Percentiles rank a stretch among this genome's conserved stretches.
Evolutionary conservation across 64 coral and sea anemone species (phyloP).

Genomic region (Pocillopora damicornis): DNA sequence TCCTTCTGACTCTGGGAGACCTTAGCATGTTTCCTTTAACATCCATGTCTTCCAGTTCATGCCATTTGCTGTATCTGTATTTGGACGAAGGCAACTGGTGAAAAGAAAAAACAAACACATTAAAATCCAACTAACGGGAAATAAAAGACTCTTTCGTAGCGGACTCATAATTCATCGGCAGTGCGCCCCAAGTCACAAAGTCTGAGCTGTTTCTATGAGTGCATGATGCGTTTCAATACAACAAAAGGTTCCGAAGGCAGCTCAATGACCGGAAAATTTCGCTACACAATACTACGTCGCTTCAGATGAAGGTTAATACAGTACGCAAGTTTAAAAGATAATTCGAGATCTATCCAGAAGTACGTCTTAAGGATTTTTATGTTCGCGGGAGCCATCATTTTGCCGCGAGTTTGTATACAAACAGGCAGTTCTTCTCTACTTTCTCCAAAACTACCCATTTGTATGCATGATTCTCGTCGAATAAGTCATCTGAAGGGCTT

Average conservation of each 20-base stretch:
- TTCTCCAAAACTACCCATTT: not conserved
- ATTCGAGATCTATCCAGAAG: not conserved
- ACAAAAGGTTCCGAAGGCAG: too few species aligned
- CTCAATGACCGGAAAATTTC: too few species aligned
- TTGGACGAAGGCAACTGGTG: slow-evolving; percentile 79
- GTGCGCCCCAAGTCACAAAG: not conserved
- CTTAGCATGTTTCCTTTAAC: slow-evolving; percentile 93
- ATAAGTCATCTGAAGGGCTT: too few species aligned
- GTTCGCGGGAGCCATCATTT: not conserved
- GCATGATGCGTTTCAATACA: too few species aligned
- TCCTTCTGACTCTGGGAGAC: slow-evolving; percentile 87
- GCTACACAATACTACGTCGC: too few species aligned
- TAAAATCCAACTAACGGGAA: not conserved
- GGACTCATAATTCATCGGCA: too few species aligned
- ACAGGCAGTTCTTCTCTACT: not conserved
- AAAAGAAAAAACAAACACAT: not conserved
- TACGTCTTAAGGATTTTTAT: not conserved
- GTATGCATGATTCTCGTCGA: too few species aligned
- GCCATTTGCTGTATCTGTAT: slow-evolving; percentile 96
- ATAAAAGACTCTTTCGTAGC: too few species aligned
- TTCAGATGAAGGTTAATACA: not conserved
- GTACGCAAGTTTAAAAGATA: not conserved
- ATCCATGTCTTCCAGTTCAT: slow-evolving; percentile 92
- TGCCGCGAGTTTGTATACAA: not conserved
- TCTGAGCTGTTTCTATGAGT: too few species aligned